These are phyloP conservation scores for Anarsia innoxiella DNA, from an alignment of 2,888 invertebrate genomes.

Conservation along the genomic window DNA sequence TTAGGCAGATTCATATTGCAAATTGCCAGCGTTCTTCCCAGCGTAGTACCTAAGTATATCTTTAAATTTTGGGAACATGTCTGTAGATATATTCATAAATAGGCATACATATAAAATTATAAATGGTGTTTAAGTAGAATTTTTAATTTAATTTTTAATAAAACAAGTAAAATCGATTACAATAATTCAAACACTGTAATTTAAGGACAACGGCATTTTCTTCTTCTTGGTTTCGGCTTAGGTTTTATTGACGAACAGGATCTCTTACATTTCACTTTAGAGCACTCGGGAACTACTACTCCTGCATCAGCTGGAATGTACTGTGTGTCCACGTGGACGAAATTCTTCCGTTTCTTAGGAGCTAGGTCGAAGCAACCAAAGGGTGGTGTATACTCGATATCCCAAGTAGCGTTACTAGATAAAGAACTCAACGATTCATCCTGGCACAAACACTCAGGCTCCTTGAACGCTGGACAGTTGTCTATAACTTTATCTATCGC, in stretches of 20 bases:
- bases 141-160: too few relatives aligned
- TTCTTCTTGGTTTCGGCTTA: conserved; percentile 29
- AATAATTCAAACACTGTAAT: not conserved
- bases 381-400: conserved; percentile 83
- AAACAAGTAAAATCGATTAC: too few relatives aligned
- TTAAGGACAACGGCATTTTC: conserved; percentile 17
- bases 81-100: too few relatives aligned
- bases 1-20: too few relatives aligned
- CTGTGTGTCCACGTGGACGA: conserved; percentile 77
- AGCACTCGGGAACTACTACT: conserved; percentile 30
- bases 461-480: conserved; percentile 60
- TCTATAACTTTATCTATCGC: conserved; percentile 66
- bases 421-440: conserved; percentile 58
- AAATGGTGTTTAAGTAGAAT: too few relatives aligned
- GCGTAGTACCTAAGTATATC: too few relatives aligned
- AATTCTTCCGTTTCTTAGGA: conserved; percentile 59
- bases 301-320: conserved; percentile 74
- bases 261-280: conserved; percentile 36
- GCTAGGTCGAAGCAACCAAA: conserved; percentile 79
- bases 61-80: too few relatives aligned
- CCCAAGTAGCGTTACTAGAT: conserved; percentile 78
- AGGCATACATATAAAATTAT: too few relatives aligned
- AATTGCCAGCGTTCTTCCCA: too few relatives aligned
- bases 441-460: conserved; percentile 57
- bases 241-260: conserved; percentile 36